A percentile compares a stretch with the other conserved stretches of the same genome.
These are phyloP conservation scores for Achatina immaculata DNA, from an alignment of 1,140 invertebrate species.

Conservation along the genomic window DNA sequence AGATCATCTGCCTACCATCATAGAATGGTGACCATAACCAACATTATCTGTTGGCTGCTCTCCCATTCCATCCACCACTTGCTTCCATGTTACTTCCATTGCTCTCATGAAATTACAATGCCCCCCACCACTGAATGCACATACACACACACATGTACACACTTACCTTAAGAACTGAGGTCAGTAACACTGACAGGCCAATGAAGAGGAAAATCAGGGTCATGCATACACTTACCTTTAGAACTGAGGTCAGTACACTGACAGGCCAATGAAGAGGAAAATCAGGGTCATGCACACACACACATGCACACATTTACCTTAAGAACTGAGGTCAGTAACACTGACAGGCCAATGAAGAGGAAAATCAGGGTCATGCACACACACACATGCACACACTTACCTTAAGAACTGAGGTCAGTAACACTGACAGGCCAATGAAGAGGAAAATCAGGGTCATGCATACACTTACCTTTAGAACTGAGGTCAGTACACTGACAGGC, in stretches of 20 bases:
- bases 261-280: conserved; percentile 95
- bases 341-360: conserved; percentile 93
- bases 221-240: conserved; percentile 73
- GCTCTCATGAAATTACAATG: no score
- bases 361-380: conserved; percentile 87
- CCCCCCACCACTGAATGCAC: no score
- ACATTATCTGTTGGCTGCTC: no score
- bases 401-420: conserved; percentile 89
- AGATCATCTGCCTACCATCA: no score
- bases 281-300: conserved; percentile 80
- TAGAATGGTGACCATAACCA: no score
- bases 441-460: conserved; percentile 86
- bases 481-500: conserved; percentile 91
- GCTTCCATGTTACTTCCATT: no score
- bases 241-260: conserved; percentile 89
- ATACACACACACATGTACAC: neutral
- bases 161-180: conserved; percentile 82
- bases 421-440: conserved; percentile 94
- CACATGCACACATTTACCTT: conserved; percentile 67
- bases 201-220: conserved; percentile 96
- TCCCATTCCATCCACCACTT: no score
- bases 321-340: conserved; percentile 90
- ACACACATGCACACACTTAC: conserved; percentile 49
- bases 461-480: conserved; percentile 79
- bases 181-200: conserved; percentile 92